phyloP scores from a whole-genome alignment of 92 coral and sea anemone species.

The Chrysogorgia sp. region DNA sequence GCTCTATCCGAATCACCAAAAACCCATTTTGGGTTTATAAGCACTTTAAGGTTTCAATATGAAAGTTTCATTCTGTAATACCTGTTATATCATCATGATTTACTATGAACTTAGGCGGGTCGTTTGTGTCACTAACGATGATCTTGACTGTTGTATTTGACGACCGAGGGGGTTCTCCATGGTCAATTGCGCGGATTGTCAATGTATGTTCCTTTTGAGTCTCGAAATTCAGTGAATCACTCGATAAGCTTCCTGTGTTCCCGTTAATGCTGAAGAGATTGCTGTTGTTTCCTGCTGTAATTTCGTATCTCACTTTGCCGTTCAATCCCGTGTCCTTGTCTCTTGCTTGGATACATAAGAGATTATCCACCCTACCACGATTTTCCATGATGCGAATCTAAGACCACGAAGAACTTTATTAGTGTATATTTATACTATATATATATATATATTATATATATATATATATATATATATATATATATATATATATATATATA shows the following conservation, averaged over 20 bases:
- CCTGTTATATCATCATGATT: slow-evolving; percentile 38
- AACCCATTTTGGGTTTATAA: too few relatives aligned
- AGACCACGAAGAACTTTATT: neutral
- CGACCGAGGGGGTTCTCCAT: slow-evolving; percentile 48
- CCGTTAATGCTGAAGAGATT: slow-evolving; percentile 58
- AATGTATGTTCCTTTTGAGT: slow-evolving; percentile 56
- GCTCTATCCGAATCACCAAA: too few relatives aligned
- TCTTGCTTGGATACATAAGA: slow-evolving; percentile 80
- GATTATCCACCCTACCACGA: slow-evolving; percentile 63
- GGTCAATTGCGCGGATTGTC: slow-evolving; percentile 67
- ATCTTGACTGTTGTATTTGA: slow-evolving; percentile 55
- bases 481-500: too few relatives aligned
- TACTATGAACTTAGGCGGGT: slow-evolving; percentile 74
- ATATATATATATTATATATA: too few relatives aligned
- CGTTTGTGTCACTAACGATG: slow-evolving; percentile 60
- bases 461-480: too few relatives aligned
- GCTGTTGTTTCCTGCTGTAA: slow-evolving; percentile 52
- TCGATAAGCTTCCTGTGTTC: slow-evolving; percentile 64
- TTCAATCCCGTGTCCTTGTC: slow-evolving; percentile 74
- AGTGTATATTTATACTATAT: too few relatives aligned
- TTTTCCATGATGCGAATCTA: slow-evolving; percentile 63
- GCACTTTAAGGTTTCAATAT: neutral
- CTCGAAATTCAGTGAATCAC: slow-evolving; percentile 74
- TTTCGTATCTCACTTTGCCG: slow-evolving; percentile 63
- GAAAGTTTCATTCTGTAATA: slow-evolving; percentile 4